These are phyloP conservation scores for Drosophila bunnanda DNA, from an alignment of 2,888 invertebrate species.

Conservation along the genomic window DNA sequence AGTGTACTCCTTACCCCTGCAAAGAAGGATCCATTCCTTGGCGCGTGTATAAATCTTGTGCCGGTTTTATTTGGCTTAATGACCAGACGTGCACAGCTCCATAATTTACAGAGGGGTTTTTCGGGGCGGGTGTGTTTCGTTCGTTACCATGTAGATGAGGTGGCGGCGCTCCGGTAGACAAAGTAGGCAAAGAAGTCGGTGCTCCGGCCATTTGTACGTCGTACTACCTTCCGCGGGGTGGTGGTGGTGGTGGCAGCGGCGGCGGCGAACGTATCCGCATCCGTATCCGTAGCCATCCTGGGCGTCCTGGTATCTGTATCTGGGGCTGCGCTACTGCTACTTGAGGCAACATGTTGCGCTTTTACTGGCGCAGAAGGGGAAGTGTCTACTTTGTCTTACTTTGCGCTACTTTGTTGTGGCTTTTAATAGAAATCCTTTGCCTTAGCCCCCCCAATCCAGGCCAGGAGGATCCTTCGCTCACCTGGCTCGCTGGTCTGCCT, in stretches of 20 bases:
- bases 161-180: conserved; percentile 51
- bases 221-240: conserved; percentile 12
- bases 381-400: conserved; percentile 76
- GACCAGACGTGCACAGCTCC: conserved; percentile 83
- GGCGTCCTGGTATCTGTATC: conserved; percentile 12
- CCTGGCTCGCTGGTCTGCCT: neutral
- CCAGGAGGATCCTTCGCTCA: conserved; percentile 1
- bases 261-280: conserved; percentile 4
- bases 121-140: neutral
- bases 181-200: conserved; percentile 70
- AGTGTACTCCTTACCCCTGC: conserved; percentile 17
- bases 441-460: conserved; percentile 10
- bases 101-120: conserved; percentile 76
- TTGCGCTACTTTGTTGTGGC: conserved; percentile 76
- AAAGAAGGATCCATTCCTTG: conserved; percentile 33
- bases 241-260: neutral
- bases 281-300: conserved; percentile 13
- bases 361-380: conserved; percentile 53
- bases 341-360: conserved; percentile 77
- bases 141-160: conserved; percentile 67
- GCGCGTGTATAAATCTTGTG: conserved; percentile 82
- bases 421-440: conserved; percentile 77
- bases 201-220: conserved; percentile 35
- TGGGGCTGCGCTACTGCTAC: conserved; percentile 44
- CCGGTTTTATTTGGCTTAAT: conserved; percentile 83